phyloP scores from a whole-genome alignment of 2,113 vertebrate species.

The Cygnus buccinator region DNA sequence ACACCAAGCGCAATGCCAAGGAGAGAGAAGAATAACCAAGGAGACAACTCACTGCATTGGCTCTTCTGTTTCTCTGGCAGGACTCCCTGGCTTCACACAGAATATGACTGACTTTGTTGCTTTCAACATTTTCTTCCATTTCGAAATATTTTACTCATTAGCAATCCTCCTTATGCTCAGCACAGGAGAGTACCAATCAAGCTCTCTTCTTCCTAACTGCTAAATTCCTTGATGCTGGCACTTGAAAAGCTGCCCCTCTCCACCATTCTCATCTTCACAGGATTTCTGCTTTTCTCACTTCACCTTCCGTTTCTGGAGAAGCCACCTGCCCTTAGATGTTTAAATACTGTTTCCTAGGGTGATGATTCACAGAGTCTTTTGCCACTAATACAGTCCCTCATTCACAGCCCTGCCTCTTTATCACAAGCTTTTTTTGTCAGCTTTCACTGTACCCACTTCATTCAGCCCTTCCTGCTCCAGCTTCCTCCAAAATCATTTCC shows the following conservation, averaged over 20 bases:
- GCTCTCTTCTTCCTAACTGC: slow-evolving; percentile 8
- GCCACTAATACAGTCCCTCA: not conserved
- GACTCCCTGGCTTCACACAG: slow-evolving; percentile 65
- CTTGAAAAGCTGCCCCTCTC: slow-evolving; percentile 15
- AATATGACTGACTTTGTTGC: slow-evolving; percentile 68
- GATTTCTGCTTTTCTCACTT: not conserved
- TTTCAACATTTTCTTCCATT: slow-evolving; percentile 70
- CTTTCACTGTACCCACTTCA: not conserved
- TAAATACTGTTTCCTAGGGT: not conserved
- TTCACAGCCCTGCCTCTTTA: not conserved
- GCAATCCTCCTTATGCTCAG: slow-evolving; percentile 65
- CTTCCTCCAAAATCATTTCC: not conserved
- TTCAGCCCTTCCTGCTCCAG: not conserved
- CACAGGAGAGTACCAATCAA: slow-evolving; percentile 50
- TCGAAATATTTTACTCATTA: slow-evolving; percentile 73
- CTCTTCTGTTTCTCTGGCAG: slow-evolving; percentile 55
- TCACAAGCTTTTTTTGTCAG: not conserved
- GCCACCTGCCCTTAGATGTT: not conserved
- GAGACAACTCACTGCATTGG: slow-evolving; percentile 61
- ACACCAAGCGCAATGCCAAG: slow-evolving; percentile 41
- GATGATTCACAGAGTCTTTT: not conserved
- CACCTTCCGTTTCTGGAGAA: not conserved
- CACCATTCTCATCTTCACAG: not conserved
- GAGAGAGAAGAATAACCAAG: slow-evolving; percentile 56
- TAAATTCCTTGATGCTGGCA: not conserved